Evolutionary conservation across 2,888 invertebrate species (phyloP).

Genomic region (Callyntrura sp.): DNA sequence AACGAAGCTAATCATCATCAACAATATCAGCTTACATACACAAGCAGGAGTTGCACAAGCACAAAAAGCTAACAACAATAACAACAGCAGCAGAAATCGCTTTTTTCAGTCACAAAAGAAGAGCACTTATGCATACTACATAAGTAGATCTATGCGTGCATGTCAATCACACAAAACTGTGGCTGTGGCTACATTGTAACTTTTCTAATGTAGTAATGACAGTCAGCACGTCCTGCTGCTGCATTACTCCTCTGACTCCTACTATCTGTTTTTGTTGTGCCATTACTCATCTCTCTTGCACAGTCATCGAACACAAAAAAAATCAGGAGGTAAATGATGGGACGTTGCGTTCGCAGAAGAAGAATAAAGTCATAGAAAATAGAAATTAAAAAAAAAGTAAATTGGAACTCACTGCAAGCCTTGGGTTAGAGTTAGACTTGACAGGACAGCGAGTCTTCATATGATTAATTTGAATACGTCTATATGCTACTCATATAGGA

Average conservation of each 20-base stretch:
- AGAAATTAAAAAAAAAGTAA: conserved; percentile 50
- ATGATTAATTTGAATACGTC: conserved; percentile 11
- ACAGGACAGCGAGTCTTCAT: conserved; percentile 28
- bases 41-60: background rate
- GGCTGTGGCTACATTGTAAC: conserved; percentile 13
- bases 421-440: background rate
- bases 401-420: conserved; percentile 50
- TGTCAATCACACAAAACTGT: conserved; percentile 82
- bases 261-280: conserved; percentile 76
- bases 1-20: conserved; percentile 57
- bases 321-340: conserved; percentile 54
- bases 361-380: conserved; percentile 38
- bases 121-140: conserved; percentile 64
- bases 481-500: no score
- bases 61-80: background rate
- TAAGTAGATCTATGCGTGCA: conserved; percentile 82
- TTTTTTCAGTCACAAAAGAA: conserved; percentile 63
- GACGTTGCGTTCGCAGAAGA: conserved; percentile 22
- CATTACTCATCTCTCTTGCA: conserved; percentile 73
- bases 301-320: conserved; percentile 15
- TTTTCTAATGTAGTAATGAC: conserved; percentile 57
- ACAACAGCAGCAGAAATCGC: conserved; percentile 34
- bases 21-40: background rate
- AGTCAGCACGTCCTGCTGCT: conserved; percentile 75
- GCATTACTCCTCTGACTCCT: conserved; percentile 72